Percentiles rank a stretch among this genome's conserved stretches.
phyloP scores from a whole-genome alignment of 92 coral and sea anemone species.

The Anthopleura xanthogrammica region DNA sequence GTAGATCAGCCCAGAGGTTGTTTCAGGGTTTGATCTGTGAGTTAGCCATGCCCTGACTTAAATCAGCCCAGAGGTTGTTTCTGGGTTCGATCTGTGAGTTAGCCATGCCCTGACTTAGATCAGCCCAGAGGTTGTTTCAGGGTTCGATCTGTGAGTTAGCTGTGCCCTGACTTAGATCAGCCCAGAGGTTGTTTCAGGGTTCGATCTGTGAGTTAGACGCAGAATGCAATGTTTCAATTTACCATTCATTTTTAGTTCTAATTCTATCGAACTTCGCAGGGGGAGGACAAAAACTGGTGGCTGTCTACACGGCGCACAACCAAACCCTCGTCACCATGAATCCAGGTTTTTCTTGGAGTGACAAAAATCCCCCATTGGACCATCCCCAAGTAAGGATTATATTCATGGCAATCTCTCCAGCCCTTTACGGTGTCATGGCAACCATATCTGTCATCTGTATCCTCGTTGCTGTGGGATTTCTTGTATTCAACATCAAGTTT shows the following conservation, averaged over 20 bases:
- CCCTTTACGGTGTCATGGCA: slow-evolving; percentile 49
- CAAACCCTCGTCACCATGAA: neutral
- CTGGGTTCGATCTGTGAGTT: too few species aligned
- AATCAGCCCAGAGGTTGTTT: too few species aligned
- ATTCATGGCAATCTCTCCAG: slow-evolving; percentile 48
- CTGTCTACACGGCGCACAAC: slow-evolving; percentile 32
- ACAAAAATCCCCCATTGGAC: slow-evolving; percentile 48
- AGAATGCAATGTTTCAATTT: too few species aligned
- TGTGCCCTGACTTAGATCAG: too few species aligned
- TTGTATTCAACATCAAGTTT: slow-evolving; percentile 58
- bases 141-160: too few species aligned
- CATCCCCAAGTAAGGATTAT: slow-evolving; percentile 19
- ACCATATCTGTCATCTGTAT: slow-evolving; percentile 40
- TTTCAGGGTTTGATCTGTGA: too few species aligned
- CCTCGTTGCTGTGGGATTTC: slow-evolving; percentile 49
- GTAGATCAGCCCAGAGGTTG: too few species aligned
- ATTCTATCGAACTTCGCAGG: neutral
- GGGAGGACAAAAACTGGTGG: slow-evolving; percentile 7
- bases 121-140: too few species aligned
- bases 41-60: too few species aligned
- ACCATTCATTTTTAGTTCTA: neutral
- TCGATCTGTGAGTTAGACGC: too few species aligned
- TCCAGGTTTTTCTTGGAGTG: slow-evolving; percentile 21
- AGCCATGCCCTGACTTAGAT: too few species aligned
- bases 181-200: too few species aligned